Evolutionary conservation across 2,797 vertebrate genomes (phyloP).

Genomic region (Pelochelys cantorii): DNA sequence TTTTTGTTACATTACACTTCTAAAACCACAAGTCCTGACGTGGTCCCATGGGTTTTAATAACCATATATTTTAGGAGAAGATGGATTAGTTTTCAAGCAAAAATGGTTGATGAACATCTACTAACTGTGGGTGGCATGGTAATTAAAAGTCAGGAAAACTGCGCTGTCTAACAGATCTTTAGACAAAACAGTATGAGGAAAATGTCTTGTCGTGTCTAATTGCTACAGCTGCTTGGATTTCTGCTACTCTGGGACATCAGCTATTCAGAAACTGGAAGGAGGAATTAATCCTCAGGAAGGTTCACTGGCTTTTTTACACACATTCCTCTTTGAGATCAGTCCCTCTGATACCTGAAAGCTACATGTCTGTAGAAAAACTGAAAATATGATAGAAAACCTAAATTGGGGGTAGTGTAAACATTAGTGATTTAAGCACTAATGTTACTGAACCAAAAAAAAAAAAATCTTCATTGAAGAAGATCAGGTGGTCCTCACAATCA

Average conservation of each 20-base stretch:
- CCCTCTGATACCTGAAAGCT: slow-evolving; percentile 5
- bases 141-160: slow-evolving; percentile 60
- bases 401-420: background rate
- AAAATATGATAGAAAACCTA: slow-evolving; percentile 6
- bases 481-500: slow-evolving; percentile 61
- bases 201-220: slow-evolving; percentile 66
- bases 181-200: slow-evolving; percentile 70
- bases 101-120: slow-evolving; percentile 6
- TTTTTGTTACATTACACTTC: background rate
- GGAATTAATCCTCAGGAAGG: slow-evolving; percentile 21
- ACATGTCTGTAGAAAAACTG: background rate
- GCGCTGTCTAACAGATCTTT: slow-evolving; percentile 60
- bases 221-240: slow-evolving; percentile 49
- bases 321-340: background rate
- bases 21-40: background rate
- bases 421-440: slow-evolving; percentile 14
- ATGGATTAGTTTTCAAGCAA: slow-evolving; percentile 44
- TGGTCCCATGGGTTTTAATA: slow-evolving; percentile 4
- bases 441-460: background rate
- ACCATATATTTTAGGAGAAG: background rate
- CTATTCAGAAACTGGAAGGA: slow-evolving; percentile 54
- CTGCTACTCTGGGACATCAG: background rate
- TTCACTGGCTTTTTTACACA: background rate
- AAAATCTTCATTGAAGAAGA: slow-evolving; percentile 16
- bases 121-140: slow-evolving; percentile 47